phyloP scores from a whole-genome alignment of 2,888 invertebrate genomes.

The Pristionchus entomophagus region DNA sequence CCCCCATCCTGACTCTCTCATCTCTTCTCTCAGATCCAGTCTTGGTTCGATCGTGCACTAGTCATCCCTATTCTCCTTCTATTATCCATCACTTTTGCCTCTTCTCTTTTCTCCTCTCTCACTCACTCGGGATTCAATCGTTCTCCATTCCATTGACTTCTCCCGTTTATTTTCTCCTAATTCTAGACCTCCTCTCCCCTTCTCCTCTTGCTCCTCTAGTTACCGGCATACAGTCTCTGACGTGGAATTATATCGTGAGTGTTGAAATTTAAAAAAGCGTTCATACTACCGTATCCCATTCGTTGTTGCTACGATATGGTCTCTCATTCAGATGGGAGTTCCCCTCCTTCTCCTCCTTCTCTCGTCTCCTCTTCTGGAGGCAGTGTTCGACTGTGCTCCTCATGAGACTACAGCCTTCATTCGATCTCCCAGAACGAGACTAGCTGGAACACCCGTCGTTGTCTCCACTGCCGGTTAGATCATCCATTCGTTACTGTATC shows the following conservation, averaged over 20 bases:
- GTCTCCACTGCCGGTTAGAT: constrained; percentile 74
- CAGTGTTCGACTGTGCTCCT: constrained; percentile 66
- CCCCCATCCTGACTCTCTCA: background rate
- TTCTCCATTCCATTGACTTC: constrained; percentile 16
- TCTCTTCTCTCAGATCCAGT: background rate
- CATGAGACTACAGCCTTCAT: constrained; percentile 74
- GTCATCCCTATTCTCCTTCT: constrained; percentile 25
- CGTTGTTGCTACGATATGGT: background rate
- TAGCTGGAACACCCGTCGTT: constrained; percentile 75
- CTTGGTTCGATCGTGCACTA: constrained; percentile 1
- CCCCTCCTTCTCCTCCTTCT: constrained; percentile 31
- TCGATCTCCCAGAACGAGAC: constrained; percentile 73
- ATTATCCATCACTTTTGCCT: constrained; percentile 13
- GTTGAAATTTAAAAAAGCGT: too few relatives aligned
- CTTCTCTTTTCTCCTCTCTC: too few relatives aligned
- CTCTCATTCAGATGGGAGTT: constrained; percentile 22
- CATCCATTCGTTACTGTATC: background rate
- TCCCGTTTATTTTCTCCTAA: background rate
- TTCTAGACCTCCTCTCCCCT: constrained; percentile 3
- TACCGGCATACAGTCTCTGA: background rate
- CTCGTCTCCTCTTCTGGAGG: constrained; percentile 4
- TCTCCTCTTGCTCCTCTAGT: background rate
- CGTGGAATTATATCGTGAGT: constrained; percentile 2
- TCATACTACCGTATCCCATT: background rate
- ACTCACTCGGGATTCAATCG: background rate